phyloP scores from a whole-genome alignment of 2,797 vertebrate genomes.

The Eutrigla gurnardus region DNA sequence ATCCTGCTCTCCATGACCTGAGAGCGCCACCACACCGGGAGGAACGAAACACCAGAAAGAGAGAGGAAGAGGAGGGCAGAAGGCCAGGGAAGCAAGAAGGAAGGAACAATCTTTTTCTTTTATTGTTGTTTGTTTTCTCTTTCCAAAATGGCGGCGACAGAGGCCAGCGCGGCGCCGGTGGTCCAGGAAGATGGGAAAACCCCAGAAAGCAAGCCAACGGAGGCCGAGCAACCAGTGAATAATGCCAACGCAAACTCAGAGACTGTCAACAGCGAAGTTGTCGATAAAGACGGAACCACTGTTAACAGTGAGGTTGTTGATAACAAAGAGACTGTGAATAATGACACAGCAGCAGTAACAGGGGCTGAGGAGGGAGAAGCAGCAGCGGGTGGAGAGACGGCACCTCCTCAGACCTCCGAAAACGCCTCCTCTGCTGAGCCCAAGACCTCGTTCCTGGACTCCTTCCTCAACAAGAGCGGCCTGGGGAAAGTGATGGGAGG shows the following conservation, averaged over 20 bases:
- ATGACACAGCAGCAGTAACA: constrained; percentile 46
- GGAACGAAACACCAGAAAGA: constrained; percentile 67
- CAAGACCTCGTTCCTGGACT: constrained; percentile 85
- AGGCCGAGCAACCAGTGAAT: constrained; percentile 67
- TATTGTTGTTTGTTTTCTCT: constrained; percentile 55
- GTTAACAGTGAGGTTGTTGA: constrained; percentile 66
- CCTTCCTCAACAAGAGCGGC: constrained; percentile 87
- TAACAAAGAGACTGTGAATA: constrained; percentile 72
- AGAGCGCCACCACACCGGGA: constrained; percentile 68
- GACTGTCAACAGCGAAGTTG: constrained; percentile 65
- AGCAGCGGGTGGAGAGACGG: constrained; percentile 37
- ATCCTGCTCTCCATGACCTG: constrained; percentile 83
- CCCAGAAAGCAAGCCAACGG: constrained; percentile 72
- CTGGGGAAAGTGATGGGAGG: constrained; percentile 86
- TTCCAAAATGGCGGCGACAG: constrained; percentile 82
- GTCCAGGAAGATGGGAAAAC: constrained; percentile 78
- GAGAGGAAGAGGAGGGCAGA: constrained; percentile 66
- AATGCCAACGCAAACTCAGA: constrained; percentile 61
- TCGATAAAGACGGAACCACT: constrained; percentile 57
- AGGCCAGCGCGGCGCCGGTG: constrained; percentile 75
- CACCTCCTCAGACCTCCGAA: constrained; percentile 59
- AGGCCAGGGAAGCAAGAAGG: constrained; percentile 67
- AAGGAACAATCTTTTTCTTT: constrained; percentile 58
- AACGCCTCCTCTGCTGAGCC: constrained; percentile 68
- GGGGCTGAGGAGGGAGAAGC: constrained; percentile 45